Evolutionary conservation across 2,113 vertebrate species (phyloP).

Genomic region (Albula glossodonta): DNA sequence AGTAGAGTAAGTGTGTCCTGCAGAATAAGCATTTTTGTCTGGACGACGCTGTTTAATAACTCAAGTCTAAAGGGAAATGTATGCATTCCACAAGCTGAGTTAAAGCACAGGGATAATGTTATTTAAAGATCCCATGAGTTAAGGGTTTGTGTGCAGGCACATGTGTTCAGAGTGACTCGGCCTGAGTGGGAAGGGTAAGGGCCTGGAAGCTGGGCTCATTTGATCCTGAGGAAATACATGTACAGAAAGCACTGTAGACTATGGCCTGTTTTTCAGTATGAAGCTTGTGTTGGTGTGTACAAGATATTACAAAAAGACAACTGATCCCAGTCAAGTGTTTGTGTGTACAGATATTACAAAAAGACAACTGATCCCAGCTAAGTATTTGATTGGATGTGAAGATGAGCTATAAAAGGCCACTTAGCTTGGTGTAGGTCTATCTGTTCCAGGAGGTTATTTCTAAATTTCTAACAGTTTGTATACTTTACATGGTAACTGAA

Average conservation of each 20-base stretch:
- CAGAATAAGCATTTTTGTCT: constrained; percentile 17
- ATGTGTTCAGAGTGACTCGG: background rate
- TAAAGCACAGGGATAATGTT: constrained; percentile 5
- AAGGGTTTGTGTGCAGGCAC: background rate
- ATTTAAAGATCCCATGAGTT: background rate
- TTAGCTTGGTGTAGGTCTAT: no score
- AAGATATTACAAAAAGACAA: background rate
- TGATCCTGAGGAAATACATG: background rate
- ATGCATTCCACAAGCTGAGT: background rate
- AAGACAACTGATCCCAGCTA: no score
- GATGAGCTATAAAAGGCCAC: no score
- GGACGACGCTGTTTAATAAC: constrained; percentile 26
- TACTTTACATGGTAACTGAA: background rate
- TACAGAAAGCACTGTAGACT: background rate
- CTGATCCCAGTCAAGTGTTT: no score
- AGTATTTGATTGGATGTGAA: no score
- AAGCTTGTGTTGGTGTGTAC: background rate
- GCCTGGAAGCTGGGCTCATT: background rate
- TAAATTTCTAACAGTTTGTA: background rate
- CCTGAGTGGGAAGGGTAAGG: background rate
- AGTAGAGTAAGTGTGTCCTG: background rate
- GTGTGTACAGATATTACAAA: no score
- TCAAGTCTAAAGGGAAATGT: background rate
- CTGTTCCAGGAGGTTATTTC: no score
- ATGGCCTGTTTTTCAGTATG: background rate